Evolutionary conservation across 92 coral and sea anemone genomes (phyloP).

Genomic region (Porites evermanni): DNA sequence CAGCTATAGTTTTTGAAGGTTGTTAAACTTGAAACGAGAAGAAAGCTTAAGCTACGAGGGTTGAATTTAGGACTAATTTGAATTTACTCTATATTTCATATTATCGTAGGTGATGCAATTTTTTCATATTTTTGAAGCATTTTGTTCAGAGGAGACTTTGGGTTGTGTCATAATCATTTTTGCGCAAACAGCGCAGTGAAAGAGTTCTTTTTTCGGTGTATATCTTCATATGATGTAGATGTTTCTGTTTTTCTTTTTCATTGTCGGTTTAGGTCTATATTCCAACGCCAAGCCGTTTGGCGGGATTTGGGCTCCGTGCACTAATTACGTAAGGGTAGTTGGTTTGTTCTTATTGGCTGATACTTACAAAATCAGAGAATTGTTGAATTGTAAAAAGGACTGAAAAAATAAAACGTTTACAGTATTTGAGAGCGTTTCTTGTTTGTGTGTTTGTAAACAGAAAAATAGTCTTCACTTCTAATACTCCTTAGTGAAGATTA

Average conservation of each 20-base stretch:
- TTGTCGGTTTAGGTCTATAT: slow-evolving; percentile 10
- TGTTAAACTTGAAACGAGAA: slow-evolving; percentile 8
- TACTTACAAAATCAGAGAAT: slow-evolving; percentile 7
- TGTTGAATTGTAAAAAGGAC: slow-evolving; percentile 40
- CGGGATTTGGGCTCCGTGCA: slow-evolving; percentile 6
- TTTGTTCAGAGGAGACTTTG: slow-evolving; percentile 13
- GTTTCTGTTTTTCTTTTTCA: not conserved
- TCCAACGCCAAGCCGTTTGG: slow-evolving; percentile 7
- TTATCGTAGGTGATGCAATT: slow-evolving; percentile 12
- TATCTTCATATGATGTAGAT: not conserved
- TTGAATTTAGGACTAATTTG: not conserved
- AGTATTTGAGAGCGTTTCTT: not conserved
- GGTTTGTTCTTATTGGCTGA: slow-evolving; percentile 24
- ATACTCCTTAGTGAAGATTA: not conserved
- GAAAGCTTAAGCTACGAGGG: slow-evolving; percentile 1
- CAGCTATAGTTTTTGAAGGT: slow-evolving; percentile 34
- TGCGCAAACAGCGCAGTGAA: not conserved
- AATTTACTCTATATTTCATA: slow-evolving; percentile 36
- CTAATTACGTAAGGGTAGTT: slow-evolving; percentile 5
- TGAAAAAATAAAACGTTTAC: slow-evolving; percentile 34
- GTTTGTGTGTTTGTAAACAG: not conserved
- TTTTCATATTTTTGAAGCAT: slow-evolving; percentile 15
- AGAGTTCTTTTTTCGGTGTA: not conserved
- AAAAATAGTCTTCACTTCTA: not conserved
- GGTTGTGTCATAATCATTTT: slow-evolving; percentile 16